Percentiles rank a stretch among this genome's conserved stretches.
Evolutionary conservation across 1,140 invertebrate genomes (phyloP).

Genomic region (Drosophila melanogaster): Release_6_plus_ISO1_MT NT_033779.5:6614001-6614500

Average conservation of each 20-base stretch:
- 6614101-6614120: slow-evolving; percentile 11
- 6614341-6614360: slow-evolving; percentile 7
- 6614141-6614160: neutral
- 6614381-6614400: slow-evolving; percentile 15
- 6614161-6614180: slow-evolving; percentile 10
- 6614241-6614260: neutral
- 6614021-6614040: slow-evolving; percentile 54
- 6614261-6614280: slow-evolving; percentile 10
- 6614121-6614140: neutral
- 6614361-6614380: slow-evolving; percentile 42
- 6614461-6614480: slow-evolving; percentile 20
- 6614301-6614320: slow-evolving; percentile 30
- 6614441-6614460: slow-evolving; percentile 14
- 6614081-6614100: slow-evolving; percentile 1
- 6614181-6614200: neutral
- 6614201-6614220: neutral
- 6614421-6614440: slow-evolving; percentile 1
- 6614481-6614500: slow-evolving; percentile 24
- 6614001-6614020: slow-evolving; percentile 19
- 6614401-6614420: slow-evolving; percentile 45
- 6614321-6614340: slow-evolving; percentile 12
- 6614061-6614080: slow-evolving; percentile 11
- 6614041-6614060: slow-evolving; percentile 21
- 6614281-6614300: slow-evolving; percentile 24
- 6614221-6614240: neutral